A percentile compares a stretch with the other conserved stretches of the same genome.
These are phyloP conservation scores for Micronycteris hirsuta DNA, from an alignment of 2,113 vertebrate species.

Conservation along the genomic window DNA sequence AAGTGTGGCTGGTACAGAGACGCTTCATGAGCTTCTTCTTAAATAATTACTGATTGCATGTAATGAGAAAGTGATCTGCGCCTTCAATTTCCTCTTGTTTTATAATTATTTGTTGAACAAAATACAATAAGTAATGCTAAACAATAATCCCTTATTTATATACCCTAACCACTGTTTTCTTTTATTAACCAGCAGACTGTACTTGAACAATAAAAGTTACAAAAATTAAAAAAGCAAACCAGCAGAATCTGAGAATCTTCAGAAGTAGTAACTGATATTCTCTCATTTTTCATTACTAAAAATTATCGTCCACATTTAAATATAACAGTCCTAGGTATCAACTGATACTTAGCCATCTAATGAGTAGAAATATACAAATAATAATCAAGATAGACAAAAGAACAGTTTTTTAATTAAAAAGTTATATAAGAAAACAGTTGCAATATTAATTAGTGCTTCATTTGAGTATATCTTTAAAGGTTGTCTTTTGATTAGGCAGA, in stretches of 20 bases:
- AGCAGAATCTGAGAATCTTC: conserved; percentile 19
- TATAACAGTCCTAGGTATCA: background rate
- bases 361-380: background rate
- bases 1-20: background rate
- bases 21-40: conserved; percentile 55
- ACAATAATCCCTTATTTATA: conserved; percentile 26
- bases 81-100: conserved; percentile 25
- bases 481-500: background rate
- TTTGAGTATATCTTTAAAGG: background rate
- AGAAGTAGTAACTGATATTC: background rate
- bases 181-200: conserved; percentile 29
- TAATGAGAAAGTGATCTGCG: conserved; percentile 21
- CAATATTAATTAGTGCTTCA: background rate
- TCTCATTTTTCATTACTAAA: background rate
- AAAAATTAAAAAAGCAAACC: no score
- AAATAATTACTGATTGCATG: conserved; percentile 44
- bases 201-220: no score
- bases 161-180: background rate
- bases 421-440: background rate
- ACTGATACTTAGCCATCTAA: background rate
- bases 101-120: conserved; percentile 42
- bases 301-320: background rate
- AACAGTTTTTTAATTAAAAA: background rate
- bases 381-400: background rate
- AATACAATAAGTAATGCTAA: conserved; percentile 27